These are phyloP conservation scores for Lanistes nyassanus DNA, from an alignment of 1,140 invertebrate genomes.

Conservation along the genomic window DNA sequence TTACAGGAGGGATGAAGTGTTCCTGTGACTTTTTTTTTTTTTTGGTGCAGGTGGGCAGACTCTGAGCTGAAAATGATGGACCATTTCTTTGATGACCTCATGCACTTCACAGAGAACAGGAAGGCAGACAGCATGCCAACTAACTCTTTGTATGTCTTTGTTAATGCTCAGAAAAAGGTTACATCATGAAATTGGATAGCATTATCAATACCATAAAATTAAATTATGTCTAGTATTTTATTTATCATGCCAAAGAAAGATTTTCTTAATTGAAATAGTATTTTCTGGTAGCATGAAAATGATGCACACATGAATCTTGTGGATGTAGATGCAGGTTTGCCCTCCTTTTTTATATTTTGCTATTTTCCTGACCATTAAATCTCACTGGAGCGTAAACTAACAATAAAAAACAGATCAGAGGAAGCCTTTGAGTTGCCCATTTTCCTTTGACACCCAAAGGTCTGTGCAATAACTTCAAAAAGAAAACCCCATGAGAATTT, in stretches of 20 bases:
- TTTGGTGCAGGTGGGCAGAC: conserved; percentile 82
- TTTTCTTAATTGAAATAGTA: neutral
- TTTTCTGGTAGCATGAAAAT: neutral
- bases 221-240: too few relatives aligned
- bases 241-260: conserved; percentile 19
- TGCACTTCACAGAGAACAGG: conserved; percentile 64
- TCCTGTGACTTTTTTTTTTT: conserved; percentile 20
- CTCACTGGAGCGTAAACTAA: too few relatives aligned
- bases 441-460: too few relatives aligned
- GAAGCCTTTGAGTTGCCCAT: too few relatives aligned
- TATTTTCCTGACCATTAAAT: too few relatives aligned
- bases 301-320: neutral
- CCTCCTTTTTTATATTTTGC: too few relatives aligned
- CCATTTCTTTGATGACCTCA: conserved; percentile 87
- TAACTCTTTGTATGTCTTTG: conserved; percentile 45
- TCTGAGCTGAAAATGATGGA: conserved; percentile 90
- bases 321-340: too few relatives aligned
- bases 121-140: conserved; percentile 23
- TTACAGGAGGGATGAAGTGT: neutral
- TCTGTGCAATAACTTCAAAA: too few relatives aligned
- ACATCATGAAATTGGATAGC: too few relatives aligned
- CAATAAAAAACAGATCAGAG: too few relatives aligned
- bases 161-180: neutral
- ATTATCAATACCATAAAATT: too few relatives aligned
- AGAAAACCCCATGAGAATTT: too few relatives aligned